Evolutionary conservation across 2,797 vertebrate species (phyloP).

Genomic region (Yasuhikotakia modesta): DNA sequence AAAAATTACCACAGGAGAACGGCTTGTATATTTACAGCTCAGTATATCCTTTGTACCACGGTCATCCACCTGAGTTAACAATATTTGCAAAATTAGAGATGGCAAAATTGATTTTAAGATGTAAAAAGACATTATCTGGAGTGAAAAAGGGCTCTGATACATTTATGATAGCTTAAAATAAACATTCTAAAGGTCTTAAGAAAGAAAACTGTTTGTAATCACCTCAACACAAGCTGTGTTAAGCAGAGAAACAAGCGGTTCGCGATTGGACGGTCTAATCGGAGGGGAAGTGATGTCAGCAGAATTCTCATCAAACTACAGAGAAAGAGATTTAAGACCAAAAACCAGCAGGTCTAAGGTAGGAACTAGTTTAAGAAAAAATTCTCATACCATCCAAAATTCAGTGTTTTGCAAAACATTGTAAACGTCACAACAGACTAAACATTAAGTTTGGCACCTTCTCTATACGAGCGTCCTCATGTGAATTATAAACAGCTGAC

Average conservation of each 20-base stretch:
- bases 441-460: not conserved
- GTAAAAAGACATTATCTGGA: not conserved
- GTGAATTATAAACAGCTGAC: slow-evolving; percentile 5
- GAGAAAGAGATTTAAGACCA: slow-evolving; percentile 1
- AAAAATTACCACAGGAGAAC: slow-evolving; percentile 35
- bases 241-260: slow-evolving; percentile 39
- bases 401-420: too few species aligned
- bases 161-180: not conserved
- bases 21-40: not conserved
- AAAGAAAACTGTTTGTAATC: not conserved
- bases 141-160: not conserved
- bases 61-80: slow-evolving; percentile 37
- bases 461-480: not conserved
- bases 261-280: slow-evolving; percentile 8
- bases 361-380: not conserved
- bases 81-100: not conserved
- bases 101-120: too few species aligned
- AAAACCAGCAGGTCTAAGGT: not conserved
- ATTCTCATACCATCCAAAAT: not conserved
- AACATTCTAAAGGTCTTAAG: not conserved
- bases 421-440: not conserved
- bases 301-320: slow-evolving; percentile 44
- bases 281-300: slow-evolving; percentile 7
- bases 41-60: slow-evolving; percentile 27
- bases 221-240: slow-evolving; percentile 63